Evolutionary conservation across 2,797 vertebrate genomes (phyloP).

Genomic region (Gallirallus australis): DNA sequence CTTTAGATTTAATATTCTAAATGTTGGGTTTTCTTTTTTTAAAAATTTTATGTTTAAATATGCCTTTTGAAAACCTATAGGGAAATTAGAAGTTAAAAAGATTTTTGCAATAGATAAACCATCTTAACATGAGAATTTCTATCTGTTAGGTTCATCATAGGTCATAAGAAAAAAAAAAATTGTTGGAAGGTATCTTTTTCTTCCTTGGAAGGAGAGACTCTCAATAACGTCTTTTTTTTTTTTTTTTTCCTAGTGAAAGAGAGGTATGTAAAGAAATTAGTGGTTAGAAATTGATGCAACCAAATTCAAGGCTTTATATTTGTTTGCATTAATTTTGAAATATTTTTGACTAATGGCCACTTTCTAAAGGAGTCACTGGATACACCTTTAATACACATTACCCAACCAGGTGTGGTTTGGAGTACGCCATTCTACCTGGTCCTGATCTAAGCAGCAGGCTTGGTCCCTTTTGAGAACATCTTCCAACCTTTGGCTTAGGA

Average conservation of each 20-base stretch:
- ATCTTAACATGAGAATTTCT: not conserved
- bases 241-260: not conserved
- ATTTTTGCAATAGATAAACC: not conserved
- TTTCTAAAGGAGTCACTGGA: not conserved
- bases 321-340: not conserved
- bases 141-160: not conserved
- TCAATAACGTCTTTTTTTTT: no score
- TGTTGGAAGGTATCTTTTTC: not conserved
- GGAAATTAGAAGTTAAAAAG: not conserved
- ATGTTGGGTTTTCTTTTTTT: not conserved
- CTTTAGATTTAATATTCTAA: not conserved
- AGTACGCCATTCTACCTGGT: not conserved
- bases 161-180: not conserved
- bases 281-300: rapidly evolving
- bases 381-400: not conserved
- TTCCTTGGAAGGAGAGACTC: not conserved
- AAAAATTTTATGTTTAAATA: not conserved
- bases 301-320: not conserved
- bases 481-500: not conserved
- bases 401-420: not conserved
- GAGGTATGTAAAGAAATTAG: not conserved
- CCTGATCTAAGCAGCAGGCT: rapidly evolving
- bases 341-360: not conserved
- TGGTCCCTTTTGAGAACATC: rapidly evolving
- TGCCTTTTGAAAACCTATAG: not conserved